phyloP scores from a whole-genome alignment of 1,140 invertebrate genomes.

The Archivesica marissinica region DNA sequence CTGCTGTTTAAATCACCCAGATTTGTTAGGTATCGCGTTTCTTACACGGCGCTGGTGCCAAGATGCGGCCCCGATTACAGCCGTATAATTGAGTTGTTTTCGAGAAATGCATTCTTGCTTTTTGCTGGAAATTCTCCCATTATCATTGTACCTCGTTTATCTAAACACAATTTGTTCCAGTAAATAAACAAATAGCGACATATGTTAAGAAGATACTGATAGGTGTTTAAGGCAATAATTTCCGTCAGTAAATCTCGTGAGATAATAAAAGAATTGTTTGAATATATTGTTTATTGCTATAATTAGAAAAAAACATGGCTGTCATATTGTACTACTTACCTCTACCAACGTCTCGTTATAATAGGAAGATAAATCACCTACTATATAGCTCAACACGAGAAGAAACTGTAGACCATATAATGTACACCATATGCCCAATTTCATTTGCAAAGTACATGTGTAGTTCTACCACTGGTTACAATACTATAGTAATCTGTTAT shows the following conservation, averaged over 20 bases:
- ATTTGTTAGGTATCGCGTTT: conserved; percentile 21
- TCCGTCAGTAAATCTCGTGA: conserved; percentile 17
- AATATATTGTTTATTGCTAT: conserved; percentile 41
- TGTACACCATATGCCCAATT: too few relatives aligned
- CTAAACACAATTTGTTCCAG: conserved; percentile 61
- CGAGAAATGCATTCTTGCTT: conserved; percentile 49
- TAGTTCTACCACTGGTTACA: too few relatives aligned
- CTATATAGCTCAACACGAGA: too few relatives aligned
- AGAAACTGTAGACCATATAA: too few relatives aligned
- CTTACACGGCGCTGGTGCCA: neutral
- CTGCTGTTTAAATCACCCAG: conserved; percentile 23
- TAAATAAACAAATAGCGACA: conserved; percentile 62
- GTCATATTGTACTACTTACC: too few relatives aligned
- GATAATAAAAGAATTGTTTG: conserved; percentile 44
- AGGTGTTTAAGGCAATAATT: conserved; percentile 40
- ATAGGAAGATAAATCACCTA: too few relatives aligned
- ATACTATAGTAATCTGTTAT: too few relatives aligned
- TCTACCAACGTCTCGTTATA: too few relatives aligned
- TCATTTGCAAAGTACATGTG: too few relatives aligned
- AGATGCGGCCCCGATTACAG: conserved; percentile 36
- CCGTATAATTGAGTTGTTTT: conserved; percentile 58
- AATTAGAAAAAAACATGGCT: conserved; percentile 51
- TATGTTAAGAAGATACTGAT: conserved; percentile 48
- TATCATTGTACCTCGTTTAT: conserved; percentile 50
- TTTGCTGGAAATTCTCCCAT: conserved; percentile 50